Base-by-base conservation (phyloP, 2,113 vertebrate species). In the Poicephalus gulielmi region DNA sequence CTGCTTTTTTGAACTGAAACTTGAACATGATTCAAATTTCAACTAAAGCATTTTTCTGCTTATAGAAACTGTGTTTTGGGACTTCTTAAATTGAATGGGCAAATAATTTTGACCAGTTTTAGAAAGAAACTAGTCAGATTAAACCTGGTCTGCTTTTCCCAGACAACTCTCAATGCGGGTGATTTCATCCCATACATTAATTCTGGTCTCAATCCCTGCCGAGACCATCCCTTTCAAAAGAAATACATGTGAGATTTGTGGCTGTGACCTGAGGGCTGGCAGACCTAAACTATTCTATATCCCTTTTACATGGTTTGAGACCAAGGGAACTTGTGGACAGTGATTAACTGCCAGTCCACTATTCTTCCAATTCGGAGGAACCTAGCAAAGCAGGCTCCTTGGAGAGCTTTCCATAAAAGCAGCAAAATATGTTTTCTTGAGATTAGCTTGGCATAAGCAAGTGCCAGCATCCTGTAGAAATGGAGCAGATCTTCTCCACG, bases 391-490 rank as follows among this genome's bases (percentile, higher is more conserved):
- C 41, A 50, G 60, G 46, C 28, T 86, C 25, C 50, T 73, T 74
- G 71, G 71, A 70, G 35, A 83, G 71, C 43, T 60, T 94, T 90
- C 91, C 60, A 33, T 86, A 75, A 64, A 92, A 60, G 69, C 83
- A 81, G 78, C 71, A 94, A 30, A 90, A 60, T 2, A 1, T 94
- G 70, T 88, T 83, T 89, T 52, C 71, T 39, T 25, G 52, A 9
- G 9, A 44, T 64, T 59, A 68, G 50, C 77, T 91, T 86, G 86
- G 73, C 69, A 50, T 22, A 9, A 90, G 67, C 3, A 9, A 81
- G 80, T 91, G 83, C 83, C 85, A 95, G 86, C 43, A 17, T 71
- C 83, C 76, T 84, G 81, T 33, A 76, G 88, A 80, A 93, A 10
- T 57, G 6, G 3, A 66, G 49, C n/a, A 93, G 79, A 90, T 87